These are phyloP conservation scores for Fistularia tabacaria DNA, from an alignment of 2,797 vertebrate species.

Conservation along the genomic window DNA sequence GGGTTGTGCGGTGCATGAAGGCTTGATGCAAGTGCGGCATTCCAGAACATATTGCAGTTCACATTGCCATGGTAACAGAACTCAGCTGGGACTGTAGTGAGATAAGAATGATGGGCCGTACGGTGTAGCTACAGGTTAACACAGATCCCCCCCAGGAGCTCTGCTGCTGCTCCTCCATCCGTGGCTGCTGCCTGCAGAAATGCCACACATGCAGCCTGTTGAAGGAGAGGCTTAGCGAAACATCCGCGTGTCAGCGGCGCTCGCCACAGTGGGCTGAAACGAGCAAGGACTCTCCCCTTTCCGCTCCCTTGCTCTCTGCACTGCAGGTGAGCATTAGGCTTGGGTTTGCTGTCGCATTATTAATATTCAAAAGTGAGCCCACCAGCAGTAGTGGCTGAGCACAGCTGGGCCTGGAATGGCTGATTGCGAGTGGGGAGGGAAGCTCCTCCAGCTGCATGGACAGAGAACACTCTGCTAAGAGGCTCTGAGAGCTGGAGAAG, in stretches of 20 bases:
- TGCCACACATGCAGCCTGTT: constrained; percentile 30
- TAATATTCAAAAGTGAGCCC: constrained; percentile 57
- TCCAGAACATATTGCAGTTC: constrained; percentile 32
- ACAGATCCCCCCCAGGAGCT: constrained; percentile 34
- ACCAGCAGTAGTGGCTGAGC: constrained; percentile 42
- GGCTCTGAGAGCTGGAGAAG: constrained; percentile 6
- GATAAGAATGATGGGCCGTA: constrained; percentile 19
- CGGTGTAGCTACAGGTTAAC: constrained; percentile 43
- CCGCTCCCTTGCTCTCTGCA: constrained; percentile 11
- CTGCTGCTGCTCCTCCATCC: constrained; percentile 28
- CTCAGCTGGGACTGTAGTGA: constrained; percentile 29
- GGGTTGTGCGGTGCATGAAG: constrained; percentile 11
- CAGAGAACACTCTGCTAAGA: constrained; percentile 13
- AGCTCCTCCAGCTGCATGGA: constrained; percentile 35
- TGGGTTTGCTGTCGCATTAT: constrained; percentile 46
- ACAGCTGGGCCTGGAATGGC: constrained; percentile 9
- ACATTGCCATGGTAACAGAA: constrained; percentile 42
- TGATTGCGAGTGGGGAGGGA: constrained; percentile 7
- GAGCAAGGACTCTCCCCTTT: constrained; percentile 27
- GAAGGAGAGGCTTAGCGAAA: constrained; percentile 23
- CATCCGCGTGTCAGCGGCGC: constrained; percentile 48
- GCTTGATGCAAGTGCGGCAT: constrained; percentile 23
- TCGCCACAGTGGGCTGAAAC: constrained; percentile 44
- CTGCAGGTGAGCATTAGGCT: constrained; percentile 58
- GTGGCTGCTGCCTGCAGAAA: constrained; percentile 14